Base-by-base conservation (phyloP, 2,797 vertebrate genomes). In the Merluccius polli region DNA sequence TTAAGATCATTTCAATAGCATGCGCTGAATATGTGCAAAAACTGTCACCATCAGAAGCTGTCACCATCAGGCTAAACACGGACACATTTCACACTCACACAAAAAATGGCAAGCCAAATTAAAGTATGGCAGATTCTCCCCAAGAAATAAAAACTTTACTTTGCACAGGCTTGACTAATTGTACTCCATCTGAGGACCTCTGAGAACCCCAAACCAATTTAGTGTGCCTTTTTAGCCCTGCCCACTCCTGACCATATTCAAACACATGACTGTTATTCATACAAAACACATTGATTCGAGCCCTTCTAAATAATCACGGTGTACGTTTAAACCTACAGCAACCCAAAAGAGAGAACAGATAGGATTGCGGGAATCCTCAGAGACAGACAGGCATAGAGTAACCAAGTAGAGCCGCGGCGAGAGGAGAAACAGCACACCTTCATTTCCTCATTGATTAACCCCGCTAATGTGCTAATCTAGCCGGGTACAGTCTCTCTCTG, bases 371-470 rank as follows among this genome's bases (percentile, higher is more conserved):
- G 3, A 11, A 52, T 10, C 21, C n/a, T 44, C 9, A 7, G 31
- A 35, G 27, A 72, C 27, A 48, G 21, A 24, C 33, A 27, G 48
- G 38, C 10, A 72, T n/a, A 72, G 27, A 41, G 16, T 3, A 52
- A 21, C n/a, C 30, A 48, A 33, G 48, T 29, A 35, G 41, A 73
- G 29, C 80, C 73, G 71, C 33, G 77, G 73, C 87, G 82, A 85
- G 87, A 86, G 41, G 78, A 73, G 86, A 86, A 88, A 87, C 76
- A 81, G 78, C 84, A 89, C 82, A 85, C 89, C 87, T 90, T 88
- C 67, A 87, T 90, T 88, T 89, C 89, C 84, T 83, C 85, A 90
- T 89, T 91, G 91, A 93, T 91, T 92, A 92, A 90, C 86, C 89
- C 86, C 79, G 81, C 88, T 92, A 92, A 91, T 92, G 87, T 87